Conservation (phyloP, 1,140 invertebrate genomes). For the Monomorium pharaonis region DNA sequence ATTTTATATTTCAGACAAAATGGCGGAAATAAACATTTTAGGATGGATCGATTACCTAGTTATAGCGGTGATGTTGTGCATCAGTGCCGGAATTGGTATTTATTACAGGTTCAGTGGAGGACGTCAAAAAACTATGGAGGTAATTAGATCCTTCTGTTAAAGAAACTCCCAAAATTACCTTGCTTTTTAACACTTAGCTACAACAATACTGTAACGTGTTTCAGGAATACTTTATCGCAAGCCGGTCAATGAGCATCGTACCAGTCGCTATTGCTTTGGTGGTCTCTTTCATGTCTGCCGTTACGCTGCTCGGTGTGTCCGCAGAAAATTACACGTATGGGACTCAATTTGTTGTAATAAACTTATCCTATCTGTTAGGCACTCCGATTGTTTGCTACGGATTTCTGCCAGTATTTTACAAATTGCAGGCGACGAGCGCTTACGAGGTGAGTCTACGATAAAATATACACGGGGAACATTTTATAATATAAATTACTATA, state of each 20-base stretch:
- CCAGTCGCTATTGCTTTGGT: conserved; percentile 95
- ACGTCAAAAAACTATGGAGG: conserved; percentile 93
- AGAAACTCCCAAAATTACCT: neutral
- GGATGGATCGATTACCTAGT: conserved; percentile 88
- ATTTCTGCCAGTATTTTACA: conserved; percentile 96
- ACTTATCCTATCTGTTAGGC: conserved; percentile 92
- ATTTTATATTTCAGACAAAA: conserved; percentile 25
- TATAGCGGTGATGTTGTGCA: conserved; percentile 86
- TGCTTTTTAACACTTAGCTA: neutral
- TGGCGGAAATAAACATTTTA: conserved; percentile 72
- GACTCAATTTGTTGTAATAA: conserved; percentile 93
- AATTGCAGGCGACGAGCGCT: conserved; percentile 93
- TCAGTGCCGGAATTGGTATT: conserved; percentile 91
- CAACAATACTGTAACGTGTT: conserved; percentile 48
- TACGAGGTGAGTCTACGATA: conserved; percentile 90
- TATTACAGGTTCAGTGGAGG: conserved; percentile 95
- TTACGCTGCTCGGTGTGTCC: conserved; percentile 95
- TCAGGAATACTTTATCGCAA: conserved; percentile 94
- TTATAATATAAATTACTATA: too few species aligned
- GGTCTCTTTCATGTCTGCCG: conserved; percentile 98
- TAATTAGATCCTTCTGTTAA: conserved; percentile 75
- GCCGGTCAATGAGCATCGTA: conserved; percentile 90
- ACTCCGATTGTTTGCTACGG: conserved; percentile 92
- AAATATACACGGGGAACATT: too few species aligned
- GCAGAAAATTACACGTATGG: conserved; percentile 94